These are phyloP conservation scores for Synaphobranchus kaupii DNA, from an alignment of 2,797 vertebrate species.

Conservation along the genomic window DNA sequence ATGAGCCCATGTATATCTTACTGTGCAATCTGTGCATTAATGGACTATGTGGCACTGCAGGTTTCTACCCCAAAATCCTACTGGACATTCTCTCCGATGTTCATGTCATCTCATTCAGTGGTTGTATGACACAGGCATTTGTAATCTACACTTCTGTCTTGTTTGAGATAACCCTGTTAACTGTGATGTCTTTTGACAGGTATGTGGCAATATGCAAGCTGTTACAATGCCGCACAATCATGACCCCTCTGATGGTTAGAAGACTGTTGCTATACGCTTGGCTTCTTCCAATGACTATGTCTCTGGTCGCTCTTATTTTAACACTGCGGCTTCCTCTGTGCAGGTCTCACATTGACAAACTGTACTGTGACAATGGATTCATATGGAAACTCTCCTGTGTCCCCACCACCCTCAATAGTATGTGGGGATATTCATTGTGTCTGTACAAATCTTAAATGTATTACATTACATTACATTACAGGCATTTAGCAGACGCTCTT, in stretches of 20 bases:
- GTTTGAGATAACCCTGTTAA: too few relatives aligned
- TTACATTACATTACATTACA: slow-evolving; percentile 24
- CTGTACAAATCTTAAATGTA: background rate
- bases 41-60: slow-evolving; percentile 10
- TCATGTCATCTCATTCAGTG: background rate
- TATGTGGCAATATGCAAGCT: slow-evolving; percentile 37
- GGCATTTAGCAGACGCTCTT: slow-evolving; percentile 22
- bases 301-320: background rate
- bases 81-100: background rate
- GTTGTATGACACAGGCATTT: slow-evolving; percentile 8
- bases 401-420: background rate
- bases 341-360: background rate
- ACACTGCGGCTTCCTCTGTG: slow-evolving; percentile 13
- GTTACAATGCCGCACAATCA: slow-evolving; percentile 17
- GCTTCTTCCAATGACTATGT: slow-evolving; percentile 5
- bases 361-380: slow-evolving; percentile 26
- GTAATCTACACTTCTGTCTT: background rate
- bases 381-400: slow-evolving; percentile 1
- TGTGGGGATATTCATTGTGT: background rate
- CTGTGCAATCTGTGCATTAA: slow-evolving; percentile 20
- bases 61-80: slow-evolving; percentile 10
- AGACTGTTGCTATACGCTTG: slow-evolving; percentile 21
- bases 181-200: slow-evolving; percentile 33
- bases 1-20: slow-evolving; percentile 27
- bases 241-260: background rate